These are phyloP conservation scores for Spodoptera litura DNA, from an alignment of 1,140 invertebrate species.

Conservation along the genomic window DNA sequence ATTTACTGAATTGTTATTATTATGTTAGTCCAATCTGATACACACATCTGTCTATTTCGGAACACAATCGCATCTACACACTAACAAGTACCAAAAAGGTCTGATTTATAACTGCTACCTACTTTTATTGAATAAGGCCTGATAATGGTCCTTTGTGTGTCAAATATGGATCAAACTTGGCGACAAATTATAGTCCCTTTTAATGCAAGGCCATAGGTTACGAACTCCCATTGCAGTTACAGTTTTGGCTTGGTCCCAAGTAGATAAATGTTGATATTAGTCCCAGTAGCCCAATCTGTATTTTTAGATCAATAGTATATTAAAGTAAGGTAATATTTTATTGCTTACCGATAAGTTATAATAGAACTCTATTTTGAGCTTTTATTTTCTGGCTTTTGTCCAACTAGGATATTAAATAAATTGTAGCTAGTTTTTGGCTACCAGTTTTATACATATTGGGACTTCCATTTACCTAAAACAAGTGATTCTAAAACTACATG, in stretches of 20 bases:
- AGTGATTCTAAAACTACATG: too few species aligned
- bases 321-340: background rate
- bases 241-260: conserved; percentile 15
- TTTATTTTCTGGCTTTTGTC: too few species aligned
- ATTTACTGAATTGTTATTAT: too few species aligned
- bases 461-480: too few species aligned
- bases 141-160: conserved; percentile 26
- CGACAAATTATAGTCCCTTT: conserved; percentile 9
- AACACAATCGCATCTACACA: background rate
- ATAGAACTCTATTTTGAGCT: too few species aligned
- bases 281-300: background rate
- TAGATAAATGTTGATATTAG: conserved; percentile 1
- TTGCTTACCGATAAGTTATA: too few species aligned
- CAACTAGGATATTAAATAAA: too few species aligned
- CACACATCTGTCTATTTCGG: background rate
- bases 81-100: conserved; percentile 6
- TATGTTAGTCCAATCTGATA: too few species aligned
- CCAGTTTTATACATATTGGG: too few species aligned
- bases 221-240: background rate
- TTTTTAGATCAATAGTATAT: background rate
- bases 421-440: too few species aligned
- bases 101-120: conserved; percentile 19
- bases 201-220: background rate
- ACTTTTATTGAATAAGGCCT: conserved; percentile 15
- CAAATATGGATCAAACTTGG: conserved; percentile 28